Percentiles rank a stretch among this genome's conserved stretches.
phyloP scores from a whole-genome alignment of 2,113 vertebrate genomes.

The Promerops cafer region DNA sequence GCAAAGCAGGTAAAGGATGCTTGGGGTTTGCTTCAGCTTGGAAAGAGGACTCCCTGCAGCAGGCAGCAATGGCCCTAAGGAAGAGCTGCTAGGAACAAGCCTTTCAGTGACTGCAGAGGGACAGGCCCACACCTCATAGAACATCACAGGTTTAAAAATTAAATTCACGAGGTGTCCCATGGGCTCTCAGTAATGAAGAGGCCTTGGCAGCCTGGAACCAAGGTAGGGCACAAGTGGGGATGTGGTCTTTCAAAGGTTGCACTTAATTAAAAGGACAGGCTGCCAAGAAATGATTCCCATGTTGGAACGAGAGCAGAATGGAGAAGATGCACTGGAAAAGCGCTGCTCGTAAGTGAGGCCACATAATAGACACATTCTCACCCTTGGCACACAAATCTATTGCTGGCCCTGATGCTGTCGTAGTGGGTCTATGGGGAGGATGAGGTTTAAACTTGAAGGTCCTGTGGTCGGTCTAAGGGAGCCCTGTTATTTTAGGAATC shows the following conservation, averaged over 20 bases:
- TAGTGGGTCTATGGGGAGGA: neutral
- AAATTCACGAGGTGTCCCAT: neutral
- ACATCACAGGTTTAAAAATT: neutral
- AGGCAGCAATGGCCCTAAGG: neutral
- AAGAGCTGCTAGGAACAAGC: neutral
- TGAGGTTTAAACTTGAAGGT: neutral
- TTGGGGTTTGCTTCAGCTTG: neutral
- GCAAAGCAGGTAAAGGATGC: neutral
- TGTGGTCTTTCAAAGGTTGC: neutral
- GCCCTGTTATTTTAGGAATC: neutral
- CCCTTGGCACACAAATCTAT: neutral
- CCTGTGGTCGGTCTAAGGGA: neutral
- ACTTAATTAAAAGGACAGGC: neutral
- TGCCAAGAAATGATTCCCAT: slow-evolving; percentile 7
- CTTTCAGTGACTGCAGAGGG: neutral
- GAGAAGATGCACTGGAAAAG: neutral
- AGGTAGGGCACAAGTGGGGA: neutral
- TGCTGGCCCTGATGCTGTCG: neutral
- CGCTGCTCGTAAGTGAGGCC: neutral
- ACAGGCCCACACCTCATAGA: neutral
- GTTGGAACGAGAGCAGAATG: neutral
- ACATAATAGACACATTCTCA: neutral
- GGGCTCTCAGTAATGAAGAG: neutral
- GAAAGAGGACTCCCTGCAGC: neutral
- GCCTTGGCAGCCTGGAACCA: neutral